phyloP scores from a whole-genome alignment of 2,113 vertebrate species.

The Pollimyrus isidori region DNA sequence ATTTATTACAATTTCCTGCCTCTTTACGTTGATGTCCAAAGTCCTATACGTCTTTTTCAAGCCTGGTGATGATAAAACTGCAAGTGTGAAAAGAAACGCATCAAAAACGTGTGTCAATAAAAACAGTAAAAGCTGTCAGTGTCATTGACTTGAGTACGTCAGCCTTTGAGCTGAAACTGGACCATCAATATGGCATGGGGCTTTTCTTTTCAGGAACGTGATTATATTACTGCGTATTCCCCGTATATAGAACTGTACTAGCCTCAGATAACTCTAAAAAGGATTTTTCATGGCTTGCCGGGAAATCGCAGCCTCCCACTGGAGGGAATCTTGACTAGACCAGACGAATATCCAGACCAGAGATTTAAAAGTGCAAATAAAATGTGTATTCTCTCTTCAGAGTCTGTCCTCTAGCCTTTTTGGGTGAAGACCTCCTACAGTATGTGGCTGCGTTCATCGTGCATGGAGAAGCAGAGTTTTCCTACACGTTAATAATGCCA shows the following conservation, averaged over 20 bases:
- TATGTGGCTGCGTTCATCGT: neutral
- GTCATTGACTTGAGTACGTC: neutral
- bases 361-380: neutral
- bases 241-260: neutral
- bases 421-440: neutral
- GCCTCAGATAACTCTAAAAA: too few species aligned
- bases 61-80: neutral
- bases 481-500: neutral
- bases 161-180: neutral
- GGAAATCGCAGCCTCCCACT: neutral
- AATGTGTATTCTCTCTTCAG: neutral
- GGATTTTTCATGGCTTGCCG: neutral
- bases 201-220: neutral
- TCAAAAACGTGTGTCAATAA: neutral
- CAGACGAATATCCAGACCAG: neutral
- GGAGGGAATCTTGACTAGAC: neutral
- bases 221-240: neutral
- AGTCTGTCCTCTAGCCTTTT: neutral
- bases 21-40: neutral
- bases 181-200: neutral
- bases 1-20: neutral
- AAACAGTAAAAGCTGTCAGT: neutral
- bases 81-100: neutral
- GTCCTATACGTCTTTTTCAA: neutral
- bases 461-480: neutral